Percentiles rank a stretch among this genome's conserved stretches.
Conservation (phyloP, 2,113 vertebrate genomes). For the Gobius niger region DNA sequence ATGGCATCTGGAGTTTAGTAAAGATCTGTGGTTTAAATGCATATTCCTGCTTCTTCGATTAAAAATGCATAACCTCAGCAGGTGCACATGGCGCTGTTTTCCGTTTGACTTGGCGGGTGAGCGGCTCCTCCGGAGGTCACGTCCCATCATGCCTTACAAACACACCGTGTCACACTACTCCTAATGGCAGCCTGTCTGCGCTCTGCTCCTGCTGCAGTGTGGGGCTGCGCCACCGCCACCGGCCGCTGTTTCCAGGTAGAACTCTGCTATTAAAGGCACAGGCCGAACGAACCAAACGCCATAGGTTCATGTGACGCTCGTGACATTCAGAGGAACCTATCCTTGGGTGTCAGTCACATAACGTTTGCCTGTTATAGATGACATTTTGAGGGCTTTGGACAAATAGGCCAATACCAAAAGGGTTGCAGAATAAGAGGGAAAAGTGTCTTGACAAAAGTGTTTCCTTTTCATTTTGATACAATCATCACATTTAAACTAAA, state of each 20-base stretch:
- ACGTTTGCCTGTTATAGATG: too few relatives aligned
- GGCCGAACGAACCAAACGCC: constrained; percentile 6
- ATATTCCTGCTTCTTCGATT: not conserved
- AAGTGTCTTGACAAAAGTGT: too few relatives aligned
- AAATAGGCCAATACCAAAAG: too few relatives aligned
- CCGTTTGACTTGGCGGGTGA: constrained; percentile 41
- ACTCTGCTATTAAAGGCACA: constrained; percentile 17
- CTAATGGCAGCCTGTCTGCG: constrained; percentile 13
- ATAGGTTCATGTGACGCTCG: too few relatives aligned
- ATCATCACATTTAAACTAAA: too few relatives aligned
- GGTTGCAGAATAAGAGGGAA: too few relatives aligned
- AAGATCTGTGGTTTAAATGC: constrained; percentile 10
- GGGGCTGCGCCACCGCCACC: not conserved
- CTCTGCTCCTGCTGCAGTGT: constrained; percentile 5
- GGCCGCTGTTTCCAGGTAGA: constrained; percentile 12
- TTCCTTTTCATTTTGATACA: too few relatives aligned
- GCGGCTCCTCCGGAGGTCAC: constrained; percentile 32
- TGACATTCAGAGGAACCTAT: too few relatives aligned
- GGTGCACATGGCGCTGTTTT: constrained; percentile 29
- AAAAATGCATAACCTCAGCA: constrained; percentile 36
- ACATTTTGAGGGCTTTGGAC: too few relatives aligned
- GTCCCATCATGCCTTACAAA: constrained; percentile 28
- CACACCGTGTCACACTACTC: constrained; percentile 15
- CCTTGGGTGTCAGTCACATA: too few relatives aligned
- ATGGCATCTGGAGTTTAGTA: not conserved